Conservation (phyloP, 2,797 vertebrate genomes). For the Acropternis orthonyx region DNA sequence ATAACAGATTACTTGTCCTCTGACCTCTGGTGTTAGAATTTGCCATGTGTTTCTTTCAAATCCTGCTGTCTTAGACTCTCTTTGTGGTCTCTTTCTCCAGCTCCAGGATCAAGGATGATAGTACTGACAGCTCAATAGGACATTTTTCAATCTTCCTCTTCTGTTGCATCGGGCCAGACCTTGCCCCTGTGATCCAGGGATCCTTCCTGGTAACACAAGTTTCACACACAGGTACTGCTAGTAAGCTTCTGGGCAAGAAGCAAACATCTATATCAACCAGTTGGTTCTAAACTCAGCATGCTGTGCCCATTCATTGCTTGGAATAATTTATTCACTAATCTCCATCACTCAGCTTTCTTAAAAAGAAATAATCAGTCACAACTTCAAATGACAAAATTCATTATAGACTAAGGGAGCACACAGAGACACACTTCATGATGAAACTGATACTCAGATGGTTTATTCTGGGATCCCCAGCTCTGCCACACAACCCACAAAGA, state of each 20-base stretch:
- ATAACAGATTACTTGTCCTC: background rate
- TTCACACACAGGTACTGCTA: background rate
- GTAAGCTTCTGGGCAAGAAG: background rate
- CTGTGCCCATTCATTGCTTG: background rate
- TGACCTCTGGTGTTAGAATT: background rate
- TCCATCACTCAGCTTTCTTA: background rate
- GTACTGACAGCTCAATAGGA: background rate
- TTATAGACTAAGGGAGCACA: background rate
- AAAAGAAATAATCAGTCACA: background rate
- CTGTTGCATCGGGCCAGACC: background rate
- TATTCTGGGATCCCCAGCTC: background rate
- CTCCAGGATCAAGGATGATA: background rate
- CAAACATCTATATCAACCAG: background rate
- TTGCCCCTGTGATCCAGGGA: background rate
- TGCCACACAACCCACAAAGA: background rate
- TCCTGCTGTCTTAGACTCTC: background rate
- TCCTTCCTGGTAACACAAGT: background rate
- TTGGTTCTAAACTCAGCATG: background rate
- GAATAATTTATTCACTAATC: background rate
- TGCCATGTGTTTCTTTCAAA: background rate
- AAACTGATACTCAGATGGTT: background rate
- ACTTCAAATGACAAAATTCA: background rate
- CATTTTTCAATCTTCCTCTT: background rate
- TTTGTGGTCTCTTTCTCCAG: background rate
- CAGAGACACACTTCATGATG: background rate